phyloP scores from a whole-genome alignment of 2,888 invertebrate species.

The Spodoptera exigua region DNA sequence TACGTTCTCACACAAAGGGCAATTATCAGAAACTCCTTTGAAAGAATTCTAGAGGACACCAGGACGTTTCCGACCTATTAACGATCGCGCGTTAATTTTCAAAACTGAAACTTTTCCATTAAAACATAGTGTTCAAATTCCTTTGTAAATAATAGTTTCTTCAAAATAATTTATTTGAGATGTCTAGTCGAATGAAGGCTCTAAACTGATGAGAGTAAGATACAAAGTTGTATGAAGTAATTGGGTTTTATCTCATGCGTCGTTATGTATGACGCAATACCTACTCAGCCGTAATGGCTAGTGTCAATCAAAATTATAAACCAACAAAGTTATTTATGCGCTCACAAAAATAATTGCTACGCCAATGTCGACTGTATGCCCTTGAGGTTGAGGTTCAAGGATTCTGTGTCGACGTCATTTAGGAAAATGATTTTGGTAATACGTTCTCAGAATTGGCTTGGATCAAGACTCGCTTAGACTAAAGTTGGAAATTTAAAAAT shows the following conservation, averaged over 20 bases:
- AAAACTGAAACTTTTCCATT: conserved; percentile 51
- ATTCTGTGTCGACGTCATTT: conserved; percentile 38
- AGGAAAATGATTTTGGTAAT: conserved; percentile 64
- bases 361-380: conserved; percentile 68
- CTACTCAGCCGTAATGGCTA: conserved; percentile 86
- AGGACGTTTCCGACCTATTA: conserved; percentile 48
- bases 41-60: conserved; percentile 41
- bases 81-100: conserved; percentile 35
- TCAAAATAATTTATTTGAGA: conserved; percentile 48
- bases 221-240: conserved; percentile 54
- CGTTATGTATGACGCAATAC: conserved; percentile 86
- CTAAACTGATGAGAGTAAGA: conserved; percentile 43
- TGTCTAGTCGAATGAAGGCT: conserved; percentile 37
- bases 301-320: conserved; percentile 89
- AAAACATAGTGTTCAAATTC: conserved; percentile 60
- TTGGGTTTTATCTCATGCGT: conserved; percentile 72
- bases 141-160: conserved; percentile 57
- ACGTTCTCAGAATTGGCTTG: conserved; percentile 78
- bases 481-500: conserved; percentile 68
- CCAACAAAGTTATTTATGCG: conserved; percentile 79
- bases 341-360: conserved; percentile 64
- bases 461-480: conserved; percentile 75
- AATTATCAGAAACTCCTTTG: conserved; percentile 27
- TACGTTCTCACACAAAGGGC: conserved; percentile 1
- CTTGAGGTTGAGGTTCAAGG: conserved; percentile 55